Conservation (phyloP, 2,888 invertebrate species). For the Euplexia lucipara region DNA sequence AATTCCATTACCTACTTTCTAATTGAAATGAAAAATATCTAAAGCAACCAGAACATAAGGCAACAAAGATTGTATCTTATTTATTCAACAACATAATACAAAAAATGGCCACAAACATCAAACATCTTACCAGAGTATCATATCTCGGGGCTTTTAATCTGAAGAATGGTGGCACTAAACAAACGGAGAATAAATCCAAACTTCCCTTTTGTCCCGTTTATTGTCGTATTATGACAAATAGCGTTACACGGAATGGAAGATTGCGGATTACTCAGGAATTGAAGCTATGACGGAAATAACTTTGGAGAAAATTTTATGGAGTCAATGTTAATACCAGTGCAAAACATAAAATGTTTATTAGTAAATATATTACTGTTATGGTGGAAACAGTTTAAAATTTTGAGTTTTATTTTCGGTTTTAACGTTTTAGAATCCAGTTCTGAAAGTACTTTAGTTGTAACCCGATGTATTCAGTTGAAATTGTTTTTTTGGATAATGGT, state of each 20-base stretch:
- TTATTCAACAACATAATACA: constrained; percentile 33
- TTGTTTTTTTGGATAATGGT: not conserved
- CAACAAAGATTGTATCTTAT: constrained; percentile 18
- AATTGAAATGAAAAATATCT: not conserved
- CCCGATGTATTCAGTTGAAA: too few species aligned
- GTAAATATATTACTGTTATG: not conserved
- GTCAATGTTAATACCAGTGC: constrained; percentile 15
- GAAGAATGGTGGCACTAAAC: constrained; percentile 47
- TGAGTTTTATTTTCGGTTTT: not conserved
- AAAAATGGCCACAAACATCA: constrained; percentile 40
- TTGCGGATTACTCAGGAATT: constrained; percentile 40
- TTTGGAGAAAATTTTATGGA: constrained; percentile 12
- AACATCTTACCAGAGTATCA: constrained; percentile 36
- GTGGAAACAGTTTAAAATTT: not conserved
- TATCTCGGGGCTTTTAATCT: constrained; percentile 54
- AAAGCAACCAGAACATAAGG: not conserved
- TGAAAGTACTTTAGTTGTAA: not conserved
- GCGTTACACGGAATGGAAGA: constrained; percentile 34
- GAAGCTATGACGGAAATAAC: constrained; percentile 13
- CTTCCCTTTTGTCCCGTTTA: constrained; percentile 54
- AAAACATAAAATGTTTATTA: constrained; percentile 21
- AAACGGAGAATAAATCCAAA: constrained; percentile 56
- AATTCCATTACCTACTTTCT: not conserved
- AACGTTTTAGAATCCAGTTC: not conserved
- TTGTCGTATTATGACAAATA: constrained; percentile 59